A percentile compares a stretch with the other conserved stretches of the same genome.
These are phyloP conservation scores for Steinernema feltiae DNA, from an alignment of 1,140 invertebrate species.

Conservation along the genomic window DNA sequence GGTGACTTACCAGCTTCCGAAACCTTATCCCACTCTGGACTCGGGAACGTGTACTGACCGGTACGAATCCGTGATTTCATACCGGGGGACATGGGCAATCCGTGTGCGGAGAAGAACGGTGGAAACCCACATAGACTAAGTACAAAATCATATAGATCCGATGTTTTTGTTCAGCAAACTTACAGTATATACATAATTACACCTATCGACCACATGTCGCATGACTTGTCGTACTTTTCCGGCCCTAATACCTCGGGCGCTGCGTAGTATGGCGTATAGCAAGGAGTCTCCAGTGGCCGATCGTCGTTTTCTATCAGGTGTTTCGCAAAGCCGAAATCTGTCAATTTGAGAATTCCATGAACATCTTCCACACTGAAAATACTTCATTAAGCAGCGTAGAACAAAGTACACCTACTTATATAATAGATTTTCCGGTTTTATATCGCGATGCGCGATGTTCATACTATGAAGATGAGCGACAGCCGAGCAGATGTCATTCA, in stretches of 20 bases:
- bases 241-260: slow-evolving; percentile 68
- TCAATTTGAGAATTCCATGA: slow-evolving; percentile 19
- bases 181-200: slow-evolving; percentile 97
- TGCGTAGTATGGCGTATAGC: slow-evolving; percentile 97
- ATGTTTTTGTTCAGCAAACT: slow-evolving; percentile 59
- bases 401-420: slow-evolving; percentile 58
- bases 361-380: slow-evolving; percentile 43
- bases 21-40: slow-evolving; percentile 89
- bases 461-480: slow-evolving; percentile 85
- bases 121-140: slow-evolving; percentile 88
- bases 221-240: slow-evolving; percentile 95
- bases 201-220: slow-evolving; percentile 95
- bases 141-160: slow-evolving; percentile 52
- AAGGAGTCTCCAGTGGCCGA: slow-evolving; percentile 84
- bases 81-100: slow-evolving; percentile 92
- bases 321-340: slow-evolving; percentile 63
- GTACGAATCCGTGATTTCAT: slow-evolving; percentile 95
- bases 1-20: slow-evolving; percentile 71
- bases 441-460: slow-evolving; percentile 67
- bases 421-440: slow-evolving; percentile 62
- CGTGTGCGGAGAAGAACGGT: slow-evolving; percentile 94
- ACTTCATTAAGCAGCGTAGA: no score
- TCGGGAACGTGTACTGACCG: slow-evolving; percentile 92
- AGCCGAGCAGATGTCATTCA: slow-evolving; percentile 89
- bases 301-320: slow-evolving; percentile 59